Conservation (phyloP, 2,888 invertebrate genomes). For the Gasteruption jaculator region DNA sequence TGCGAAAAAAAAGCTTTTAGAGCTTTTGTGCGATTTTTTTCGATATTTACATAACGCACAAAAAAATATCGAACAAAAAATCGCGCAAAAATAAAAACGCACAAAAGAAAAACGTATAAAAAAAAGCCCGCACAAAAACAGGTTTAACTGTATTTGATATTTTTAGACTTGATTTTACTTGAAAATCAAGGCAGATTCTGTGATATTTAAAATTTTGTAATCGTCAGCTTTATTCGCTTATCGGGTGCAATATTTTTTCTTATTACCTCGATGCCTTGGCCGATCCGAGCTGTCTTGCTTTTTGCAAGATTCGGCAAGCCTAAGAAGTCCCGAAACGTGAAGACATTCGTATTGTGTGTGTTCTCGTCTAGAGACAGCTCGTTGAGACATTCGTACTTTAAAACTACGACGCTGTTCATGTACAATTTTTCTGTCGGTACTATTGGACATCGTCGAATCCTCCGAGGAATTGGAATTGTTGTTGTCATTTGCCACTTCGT, state of each 20-base stretch:
- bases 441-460: conserved; percentile 22
- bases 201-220: too few species aligned
- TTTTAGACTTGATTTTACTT: too few species aligned
- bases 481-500: conserved; percentile 52
- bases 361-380: conserved; percentile 52
- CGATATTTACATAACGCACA: too few species aligned
- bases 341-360: conserved; percentile 54
- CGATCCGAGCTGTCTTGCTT: conserved; percentile 25
- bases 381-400: conserved; percentile 52
- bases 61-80: too few species aligned
- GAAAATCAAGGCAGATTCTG: too few species aligned
- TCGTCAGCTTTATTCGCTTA: too few species aligned
- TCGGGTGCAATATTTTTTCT: conserved; percentile 10
- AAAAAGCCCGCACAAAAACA: too few species aligned
- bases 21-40: too few species aligned
- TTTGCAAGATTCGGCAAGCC: conserved; percentile 39
- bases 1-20: too few species aligned
- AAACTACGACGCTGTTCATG: conserved; percentile 50
- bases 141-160: too few species aligned
- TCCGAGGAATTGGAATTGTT: conserved; percentile 56
- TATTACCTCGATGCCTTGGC: conserved; percentile 29
- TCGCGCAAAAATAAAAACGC: too few species aligned
- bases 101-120: too few species aligned
- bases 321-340: conserved; percentile 52
- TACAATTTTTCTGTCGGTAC: conserved; percentile 22